These are phyloP conservation scores for Porites evermanni DNA, from an alignment of 92 coral and sea anemone genomes.

Conservation along the genomic window DNA sequence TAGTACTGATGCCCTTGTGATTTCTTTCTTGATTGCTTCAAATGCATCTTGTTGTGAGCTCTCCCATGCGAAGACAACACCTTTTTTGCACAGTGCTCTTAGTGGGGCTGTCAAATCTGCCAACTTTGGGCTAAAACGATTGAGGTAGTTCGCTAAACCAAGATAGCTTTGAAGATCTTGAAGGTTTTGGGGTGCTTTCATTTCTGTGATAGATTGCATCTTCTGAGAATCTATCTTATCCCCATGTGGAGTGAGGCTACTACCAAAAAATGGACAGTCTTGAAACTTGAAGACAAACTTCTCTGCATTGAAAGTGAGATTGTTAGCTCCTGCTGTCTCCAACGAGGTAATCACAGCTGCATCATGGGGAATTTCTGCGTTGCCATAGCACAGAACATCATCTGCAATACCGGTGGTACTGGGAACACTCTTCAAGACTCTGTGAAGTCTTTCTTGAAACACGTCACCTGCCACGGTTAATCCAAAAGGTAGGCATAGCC, in stretches of 20 bases:
- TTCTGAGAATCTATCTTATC: too few species aligned
- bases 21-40: constrained; percentile 12
- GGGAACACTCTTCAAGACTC: neutral
- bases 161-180: constrained; percentile 38
- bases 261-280: too few species aligned
- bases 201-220: neutral
- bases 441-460: too few species aligned
- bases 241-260: neutral
- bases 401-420: constrained; percentile 6
- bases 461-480: neutral
- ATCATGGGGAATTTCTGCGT: too few species aligned
- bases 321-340: too few species aligned
- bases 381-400: constrained; percentile 25
- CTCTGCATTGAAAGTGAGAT: too few species aligned
- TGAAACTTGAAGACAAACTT: too few species aligned
- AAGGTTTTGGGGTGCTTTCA: constrained; percentile 64
- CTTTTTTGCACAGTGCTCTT: neutral
- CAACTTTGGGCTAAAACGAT: constrained; percentile 6
- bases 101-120: neutral
- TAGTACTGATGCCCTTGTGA: neutral
- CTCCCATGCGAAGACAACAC: constrained; percentile 1
- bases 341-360: too few species aligned
- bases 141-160: constrained; percentile 9
- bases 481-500: constrained; percentile 22
- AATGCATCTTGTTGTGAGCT: neutral